Evolutionary conservation across 2,113 vertebrate genomes (phyloP), one percentile per base, ranked within the genome.

Genomic region (Grammomys dolichurus): DNA sequence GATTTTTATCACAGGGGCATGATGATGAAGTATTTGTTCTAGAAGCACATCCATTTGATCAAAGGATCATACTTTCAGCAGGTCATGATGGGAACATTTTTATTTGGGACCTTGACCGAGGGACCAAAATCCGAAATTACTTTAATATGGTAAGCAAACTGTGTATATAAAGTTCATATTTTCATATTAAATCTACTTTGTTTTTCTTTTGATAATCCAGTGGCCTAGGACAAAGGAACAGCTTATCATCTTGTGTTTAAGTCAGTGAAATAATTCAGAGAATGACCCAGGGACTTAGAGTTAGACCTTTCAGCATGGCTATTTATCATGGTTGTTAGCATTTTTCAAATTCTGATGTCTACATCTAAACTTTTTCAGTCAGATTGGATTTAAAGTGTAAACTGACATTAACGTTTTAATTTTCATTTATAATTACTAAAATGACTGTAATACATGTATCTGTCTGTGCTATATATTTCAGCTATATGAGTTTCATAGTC

Each of bases 61-160:
- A 99, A 95, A 99, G 99, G 96, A 99, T 99, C 96, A 99, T 99
- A 95, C 98, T 99, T n/a, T 99, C 99, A 0, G 99, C 99, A 0
- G 99, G 99, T 76, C 99, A 99, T 0, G 99, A 99, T 92, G 99
- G 99, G 89, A 99, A 99, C 98, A 99, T 99, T 98, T 99, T 99
- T 97, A 98, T 99, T 96, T 99, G 99, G 99, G 99, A 99, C 96
- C 98, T 99, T 97, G 98, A 98, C 96, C 99, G 98, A 98, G 99
- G 99, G 97, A 98, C 98, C 84, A 99, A 99, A 98, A 99, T 99
- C 89, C 99, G 99, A 82, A 99, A 99, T 98, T 99, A 99, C 97
- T 99, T 99, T 94, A 99, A 99, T 97, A 99, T 99, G 99, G 99
- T 99, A 98, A 99, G 97, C 56, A 78, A 97, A 54, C 12, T 84